phyloP scores from a whole-genome alignment of 2,113 vertebrate species.

The Alligator sinensis region DNA sequence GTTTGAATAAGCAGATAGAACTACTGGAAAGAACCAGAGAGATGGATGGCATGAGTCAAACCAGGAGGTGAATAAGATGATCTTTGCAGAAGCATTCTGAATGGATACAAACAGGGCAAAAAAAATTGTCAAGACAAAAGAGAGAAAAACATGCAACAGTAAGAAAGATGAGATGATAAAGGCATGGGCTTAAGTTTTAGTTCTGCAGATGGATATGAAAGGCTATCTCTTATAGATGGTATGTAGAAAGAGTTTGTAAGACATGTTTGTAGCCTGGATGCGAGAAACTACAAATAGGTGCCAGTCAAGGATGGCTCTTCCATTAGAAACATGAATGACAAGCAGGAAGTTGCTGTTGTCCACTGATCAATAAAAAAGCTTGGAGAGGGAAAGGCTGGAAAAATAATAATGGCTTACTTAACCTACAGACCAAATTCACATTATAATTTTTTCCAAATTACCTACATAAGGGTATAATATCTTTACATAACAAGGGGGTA shows the following conservation, averaged over 20 bases:
- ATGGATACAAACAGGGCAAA: not conserved
- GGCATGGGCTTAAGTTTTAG: not conserved
- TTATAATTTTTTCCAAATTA: not conserved
- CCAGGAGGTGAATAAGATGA: not conserved
- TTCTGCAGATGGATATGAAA: not conserved
- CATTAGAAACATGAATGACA: not conserved
- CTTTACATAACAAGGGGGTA: not conserved
- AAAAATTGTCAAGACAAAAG: slow-evolving; percentile 29
- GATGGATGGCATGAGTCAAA: too few relatives aligned
- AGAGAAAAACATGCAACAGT: slow-evolving; percentile 1
- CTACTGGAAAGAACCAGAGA: too few relatives aligned
- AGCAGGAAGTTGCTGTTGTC: not conserved
- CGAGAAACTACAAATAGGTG: not conserved
- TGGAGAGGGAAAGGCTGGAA: not conserved
- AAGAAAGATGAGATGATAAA: not conserved
- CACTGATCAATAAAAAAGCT: not conserved
- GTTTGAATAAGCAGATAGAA: not conserved
- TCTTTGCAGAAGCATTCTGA: not conserved
- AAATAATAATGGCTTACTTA: not conserved
- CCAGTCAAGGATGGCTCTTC: not conserved
- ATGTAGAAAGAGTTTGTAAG: rapidly evolving
- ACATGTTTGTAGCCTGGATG: not conserved
- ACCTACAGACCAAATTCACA: not conserved
- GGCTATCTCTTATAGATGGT: not conserved
- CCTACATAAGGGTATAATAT: not conserved